Conservation (phyloP, 2,113 vertebrate species). For the Myiozetetes cayanensis region DNA sequence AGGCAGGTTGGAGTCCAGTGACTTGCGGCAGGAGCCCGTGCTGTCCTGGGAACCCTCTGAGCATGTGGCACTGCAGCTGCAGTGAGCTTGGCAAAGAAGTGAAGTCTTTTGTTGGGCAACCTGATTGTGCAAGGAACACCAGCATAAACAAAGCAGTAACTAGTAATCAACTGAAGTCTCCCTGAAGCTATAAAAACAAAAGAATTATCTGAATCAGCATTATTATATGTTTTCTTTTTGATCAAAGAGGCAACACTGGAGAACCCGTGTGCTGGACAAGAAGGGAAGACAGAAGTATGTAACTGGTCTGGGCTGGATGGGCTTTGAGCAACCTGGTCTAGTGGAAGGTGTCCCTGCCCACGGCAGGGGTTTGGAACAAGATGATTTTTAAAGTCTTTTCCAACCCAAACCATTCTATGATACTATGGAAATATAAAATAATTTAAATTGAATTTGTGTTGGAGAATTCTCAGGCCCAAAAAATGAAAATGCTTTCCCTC, state of each 20-base stretch:
- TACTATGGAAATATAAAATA: background rate
- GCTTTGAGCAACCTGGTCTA: background rate
- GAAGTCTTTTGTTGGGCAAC: background rate
- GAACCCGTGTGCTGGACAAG: background rate
- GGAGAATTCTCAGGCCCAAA: background rate
- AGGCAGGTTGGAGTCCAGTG: background rate
- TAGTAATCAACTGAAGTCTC: background rate
- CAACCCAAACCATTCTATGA: background rate
- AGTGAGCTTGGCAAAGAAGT: background rate
- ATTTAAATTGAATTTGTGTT: background rate
- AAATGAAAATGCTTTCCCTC: background rate
- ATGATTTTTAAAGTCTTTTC: background rate
- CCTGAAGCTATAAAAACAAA: conserved; percentile 17
- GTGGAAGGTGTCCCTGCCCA: background rate
- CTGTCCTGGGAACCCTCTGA: background rate
- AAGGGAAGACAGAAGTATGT: background rate
- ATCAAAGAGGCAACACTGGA: background rate
- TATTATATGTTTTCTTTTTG: background rate
- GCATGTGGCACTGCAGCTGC: background rate
- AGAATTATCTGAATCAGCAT: background rate
- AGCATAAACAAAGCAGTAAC: background rate
- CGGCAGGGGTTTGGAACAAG: fast-evolving
- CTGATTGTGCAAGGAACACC: background rate
- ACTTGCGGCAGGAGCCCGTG: background rate
- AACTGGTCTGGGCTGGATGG: background rate